Percentiles rank a stretch among this genome's conserved stretches.
phyloP scores from a whole-genome alignment of 53 echinoderm and acorn worm species.

The Patiria pectinifera region DNA sequence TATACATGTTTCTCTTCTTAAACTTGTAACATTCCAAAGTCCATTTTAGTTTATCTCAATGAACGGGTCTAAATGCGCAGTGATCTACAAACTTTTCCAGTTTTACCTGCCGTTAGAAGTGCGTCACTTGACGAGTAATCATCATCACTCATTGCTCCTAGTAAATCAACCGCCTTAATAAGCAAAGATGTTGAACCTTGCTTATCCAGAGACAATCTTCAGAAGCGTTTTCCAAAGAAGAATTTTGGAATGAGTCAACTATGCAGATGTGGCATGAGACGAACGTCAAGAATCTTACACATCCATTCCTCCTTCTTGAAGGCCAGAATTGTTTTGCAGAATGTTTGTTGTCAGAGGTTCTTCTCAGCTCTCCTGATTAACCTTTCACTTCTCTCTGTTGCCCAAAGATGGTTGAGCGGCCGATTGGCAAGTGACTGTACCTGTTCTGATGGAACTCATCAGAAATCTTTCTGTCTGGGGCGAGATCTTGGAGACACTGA shows the following conservation, averaged over 20 bases:
- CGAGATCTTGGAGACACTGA: background rate
- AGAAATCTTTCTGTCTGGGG: background rate
- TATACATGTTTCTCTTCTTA: background rate
- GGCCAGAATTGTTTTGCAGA: background rate
- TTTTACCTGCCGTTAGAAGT: constrained; percentile 52
- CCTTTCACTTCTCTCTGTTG: background rate
- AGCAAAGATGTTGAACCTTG: background rate
- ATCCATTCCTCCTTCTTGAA: too few species aligned
- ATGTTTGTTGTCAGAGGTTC: background rate
- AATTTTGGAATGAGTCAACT: background rate
- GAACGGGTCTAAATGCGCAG: too few species aligned
- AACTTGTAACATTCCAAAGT: background rate
- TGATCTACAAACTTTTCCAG: too few species aligned
- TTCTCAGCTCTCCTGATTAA: background rate
- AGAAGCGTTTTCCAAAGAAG: background rate
- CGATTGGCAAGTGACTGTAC: background rate
- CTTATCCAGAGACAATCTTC: background rate
- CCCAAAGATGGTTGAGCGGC: background rate
- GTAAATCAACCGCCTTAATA: background rate
- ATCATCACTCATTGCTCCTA: background rate
- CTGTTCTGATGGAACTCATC: background rate
- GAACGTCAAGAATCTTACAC: background rate
- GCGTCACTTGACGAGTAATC: constrained; percentile 17
- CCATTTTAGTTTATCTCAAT: background rate
- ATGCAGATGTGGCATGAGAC: background rate